Percentiles rank a stretch among this genome's conserved stretches.
These are phyloP conservation scores for Uloborus diversus DNA, from an alignment of 1,140 invertebrate species.

Conservation along the genomic window DNA sequence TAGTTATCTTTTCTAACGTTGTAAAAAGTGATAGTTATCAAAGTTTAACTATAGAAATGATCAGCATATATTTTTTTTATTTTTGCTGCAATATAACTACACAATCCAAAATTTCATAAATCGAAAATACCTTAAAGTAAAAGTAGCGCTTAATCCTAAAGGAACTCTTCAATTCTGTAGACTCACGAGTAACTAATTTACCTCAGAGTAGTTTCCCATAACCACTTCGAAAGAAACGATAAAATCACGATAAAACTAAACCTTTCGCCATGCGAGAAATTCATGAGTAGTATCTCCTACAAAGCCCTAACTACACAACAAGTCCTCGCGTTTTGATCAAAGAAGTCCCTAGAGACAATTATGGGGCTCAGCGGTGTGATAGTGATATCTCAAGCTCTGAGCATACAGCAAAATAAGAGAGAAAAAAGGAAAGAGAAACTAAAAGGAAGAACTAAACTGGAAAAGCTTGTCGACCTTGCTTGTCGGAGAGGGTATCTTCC, in stretches of 20 bases:
- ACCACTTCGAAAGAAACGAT: constrained; percentile 14
- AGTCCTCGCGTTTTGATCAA: neutral
- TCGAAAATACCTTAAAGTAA: no score
- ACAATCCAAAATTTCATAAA: no score
- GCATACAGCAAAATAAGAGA: neutral
- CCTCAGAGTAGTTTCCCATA: no score
- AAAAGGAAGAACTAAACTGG: constrained; percentile 24
- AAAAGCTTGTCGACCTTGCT: constrained; percentile 25
- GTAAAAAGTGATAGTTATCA: no score
- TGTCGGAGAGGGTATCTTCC: constrained; percentile 38
- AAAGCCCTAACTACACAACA: neutral
- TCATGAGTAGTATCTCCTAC: constrained; percentile 11
- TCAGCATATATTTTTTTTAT: no score
- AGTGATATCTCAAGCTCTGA: neutral
- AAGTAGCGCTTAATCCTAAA: no score
- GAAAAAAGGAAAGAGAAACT: neutral
- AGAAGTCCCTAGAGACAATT: constrained; percentile 19
- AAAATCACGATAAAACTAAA: constrained; percentile 35
- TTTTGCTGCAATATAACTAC: no score
- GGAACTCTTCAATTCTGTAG: no score
- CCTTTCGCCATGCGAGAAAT: neutral
- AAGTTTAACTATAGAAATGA: no score
- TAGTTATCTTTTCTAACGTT: no score
- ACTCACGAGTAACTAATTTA: no score
- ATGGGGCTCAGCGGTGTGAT: constrained; percentile 3